Evolutionary conservation across 1,140 invertebrate genomes (phyloP).

Genomic region (Ips typographus): DNA sequence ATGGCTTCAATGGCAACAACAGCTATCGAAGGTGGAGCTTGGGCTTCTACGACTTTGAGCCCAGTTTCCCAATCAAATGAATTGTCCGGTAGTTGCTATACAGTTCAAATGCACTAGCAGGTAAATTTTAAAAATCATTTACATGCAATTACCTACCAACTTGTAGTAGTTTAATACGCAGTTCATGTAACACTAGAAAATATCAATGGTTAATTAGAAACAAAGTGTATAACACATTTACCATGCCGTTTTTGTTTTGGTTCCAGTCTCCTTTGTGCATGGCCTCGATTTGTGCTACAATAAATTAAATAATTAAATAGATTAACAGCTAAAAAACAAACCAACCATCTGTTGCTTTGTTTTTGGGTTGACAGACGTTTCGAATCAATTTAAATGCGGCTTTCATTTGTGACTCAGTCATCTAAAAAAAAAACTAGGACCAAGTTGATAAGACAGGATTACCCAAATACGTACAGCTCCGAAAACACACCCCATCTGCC

Average conservation of each 20-base stretch:
- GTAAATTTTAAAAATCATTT: not conserved
- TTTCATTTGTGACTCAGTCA: conserved; percentile 48
- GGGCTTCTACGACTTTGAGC: conserved; percentile 31
- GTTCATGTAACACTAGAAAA: conserved; percentile 40
- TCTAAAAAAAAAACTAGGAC: conserved; percentile 38
- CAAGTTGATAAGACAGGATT: not conserved
- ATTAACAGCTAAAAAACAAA: not conserved
- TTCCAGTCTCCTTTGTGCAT: conserved; percentile 42
- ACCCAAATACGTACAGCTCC: not conserved
- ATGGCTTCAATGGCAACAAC: conserved; percentile 26
- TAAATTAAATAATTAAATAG: conserved; percentile 7
- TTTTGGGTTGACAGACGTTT: conserved; percentile 49
- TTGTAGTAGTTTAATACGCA: conserved; percentile 43
- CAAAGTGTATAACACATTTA: not conserved
- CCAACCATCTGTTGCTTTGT: conserved; percentile 47
- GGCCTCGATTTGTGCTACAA: conserved; percentile 39
- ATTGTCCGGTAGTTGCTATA: conserved; percentile 40
- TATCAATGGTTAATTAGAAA: not conserved
- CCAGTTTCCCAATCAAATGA: conserved; percentile 42
- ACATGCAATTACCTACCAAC: conserved; percentile 36
- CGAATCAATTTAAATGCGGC: conserved; percentile 46
- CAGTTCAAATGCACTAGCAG: not conserved
- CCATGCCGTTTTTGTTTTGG: conserved; percentile 38
- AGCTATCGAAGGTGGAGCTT: conserved; percentile 36
- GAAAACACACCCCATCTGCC: not conserved